These are phyloP conservation scores for Harpalus rufipes DNA, from an alignment of 2,888 invertebrate genomes.

Conservation along the genomic window DNA sequence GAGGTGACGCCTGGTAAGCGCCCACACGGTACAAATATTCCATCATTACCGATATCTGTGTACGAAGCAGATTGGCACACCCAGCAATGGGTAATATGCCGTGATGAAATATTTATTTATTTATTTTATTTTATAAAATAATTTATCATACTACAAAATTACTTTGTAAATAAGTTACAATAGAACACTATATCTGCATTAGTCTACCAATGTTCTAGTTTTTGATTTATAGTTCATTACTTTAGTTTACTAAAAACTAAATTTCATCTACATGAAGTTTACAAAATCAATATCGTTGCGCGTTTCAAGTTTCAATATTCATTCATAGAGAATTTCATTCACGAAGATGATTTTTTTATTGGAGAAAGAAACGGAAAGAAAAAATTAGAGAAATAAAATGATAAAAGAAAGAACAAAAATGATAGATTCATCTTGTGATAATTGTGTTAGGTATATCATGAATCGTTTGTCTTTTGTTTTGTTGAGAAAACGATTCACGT, in stretches of 20 bases:
- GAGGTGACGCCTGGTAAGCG: no score
- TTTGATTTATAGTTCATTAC: conserved; percentile 24
- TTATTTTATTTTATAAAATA: no score
- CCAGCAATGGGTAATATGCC: no score
- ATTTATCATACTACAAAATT: conserved; percentile 18
- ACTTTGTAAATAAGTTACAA: background rate
- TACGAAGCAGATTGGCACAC: no score
- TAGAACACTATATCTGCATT: conserved; percentile 3
- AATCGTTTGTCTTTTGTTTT: no score
- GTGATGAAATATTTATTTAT: no score
- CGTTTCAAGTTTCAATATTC: conserved; percentile 11
- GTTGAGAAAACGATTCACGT: no score
- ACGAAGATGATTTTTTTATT: background rate
- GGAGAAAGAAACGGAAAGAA: background rate
- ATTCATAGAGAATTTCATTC: conserved; percentile 34
- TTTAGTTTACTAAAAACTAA: conserved; percentile 2
- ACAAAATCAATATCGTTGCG: conserved; percentile 41
- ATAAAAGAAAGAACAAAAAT: conserved; percentile 1
- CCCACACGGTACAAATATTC: no score
- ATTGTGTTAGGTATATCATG: no score
- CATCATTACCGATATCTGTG: no score
- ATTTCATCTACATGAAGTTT: background rate
- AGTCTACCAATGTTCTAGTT: background rate
- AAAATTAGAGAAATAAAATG: conserved; percentile 1
- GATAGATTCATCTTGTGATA: background rate